These are phyloP conservation scores for Dicyrtomina minuta DNA, from an alignment of 2,888 invertebrate species.

Conservation along the genomic window DNA sequence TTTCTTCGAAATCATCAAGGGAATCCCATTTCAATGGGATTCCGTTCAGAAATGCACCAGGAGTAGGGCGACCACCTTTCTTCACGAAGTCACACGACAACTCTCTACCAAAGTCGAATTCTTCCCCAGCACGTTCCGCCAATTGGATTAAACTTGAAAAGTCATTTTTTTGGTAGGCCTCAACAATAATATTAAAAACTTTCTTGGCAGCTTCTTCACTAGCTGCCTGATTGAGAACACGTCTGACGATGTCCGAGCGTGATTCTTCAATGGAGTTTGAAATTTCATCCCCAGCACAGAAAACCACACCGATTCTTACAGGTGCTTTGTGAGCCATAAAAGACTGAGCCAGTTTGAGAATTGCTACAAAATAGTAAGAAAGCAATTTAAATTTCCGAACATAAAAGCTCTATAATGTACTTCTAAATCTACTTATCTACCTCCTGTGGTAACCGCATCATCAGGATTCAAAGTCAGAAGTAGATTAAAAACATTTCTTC, in stretches of 20 bases:
- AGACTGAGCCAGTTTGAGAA: slow-evolving; percentile 85
- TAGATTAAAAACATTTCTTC: slow-evolving; percentile 64
- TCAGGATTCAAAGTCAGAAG: slow-evolving; percentile 48
- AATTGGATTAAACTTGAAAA: slow-evolving; percentile 34
- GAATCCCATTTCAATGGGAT: slow-evolving; percentile 53
- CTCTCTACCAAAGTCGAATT: slow-evolving; percentile 50
- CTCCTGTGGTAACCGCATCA: slow-evolving; percentile 42
- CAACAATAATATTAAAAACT: slow-evolving; percentile 47
- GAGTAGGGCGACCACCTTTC: slow-evolving; percentile 48
- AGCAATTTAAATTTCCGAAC: background rate
- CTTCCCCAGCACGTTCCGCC: slow-evolving; percentile 42
- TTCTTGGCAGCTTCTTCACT: slow-evolving; percentile 43
- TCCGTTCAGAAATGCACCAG: slow-evolving; percentile 51
- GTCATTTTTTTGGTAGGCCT: slow-evolving; percentile 45
- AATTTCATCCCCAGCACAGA: slow-evolving; percentile 56
- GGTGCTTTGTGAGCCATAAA: slow-evolving; percentile 89
- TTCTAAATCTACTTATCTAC: slow-evolving; percentile 18
- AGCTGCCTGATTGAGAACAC: slow-evolving; percentile 49
- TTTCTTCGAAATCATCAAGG: slow-evolving; percentile 52
- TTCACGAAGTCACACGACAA: slow-evolving; percentile 50
- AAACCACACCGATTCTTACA: slow-evolving; percentile 81
- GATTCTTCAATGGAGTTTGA: slow-evolving; percentile 35
- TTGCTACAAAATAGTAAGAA: slow-evolving; percentile 63
- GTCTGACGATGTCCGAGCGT: slow-evolving; percentile 36
- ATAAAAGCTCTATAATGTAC: no score